A percentile compares a stretch with the other conserved stretches of the same genome.
phyloP scores from a whole-genome alignment of 2,888 invertebrate genomes.

The Pachliopta kotzebuea region DNA sequence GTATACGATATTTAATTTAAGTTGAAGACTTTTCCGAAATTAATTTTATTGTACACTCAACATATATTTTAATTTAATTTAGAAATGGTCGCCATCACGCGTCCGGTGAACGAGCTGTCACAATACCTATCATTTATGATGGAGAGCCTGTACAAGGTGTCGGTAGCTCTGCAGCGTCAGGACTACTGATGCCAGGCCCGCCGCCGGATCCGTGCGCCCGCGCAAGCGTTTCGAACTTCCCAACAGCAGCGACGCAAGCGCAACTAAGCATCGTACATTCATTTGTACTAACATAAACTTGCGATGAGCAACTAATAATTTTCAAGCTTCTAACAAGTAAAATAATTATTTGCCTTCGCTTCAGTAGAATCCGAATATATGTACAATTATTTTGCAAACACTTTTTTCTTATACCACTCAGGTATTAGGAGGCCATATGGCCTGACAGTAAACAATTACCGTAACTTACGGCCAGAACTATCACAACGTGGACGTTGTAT shows the following conservation, averaged over 20 bases:
- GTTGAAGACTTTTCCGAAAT: too few species aligned
- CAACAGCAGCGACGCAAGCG: not conserved
- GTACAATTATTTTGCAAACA: too few species aligned
- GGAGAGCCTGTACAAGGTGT: conserved; percentile 75
- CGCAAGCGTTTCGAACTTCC: not conserved
- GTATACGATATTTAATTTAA: too few species aligned
- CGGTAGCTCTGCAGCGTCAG: conserved; percentile 66
- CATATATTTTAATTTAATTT: conserved; percentile 25
- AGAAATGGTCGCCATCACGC: conserved; percentile 76
- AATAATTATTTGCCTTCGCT: too few species aligned
- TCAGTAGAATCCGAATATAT: too few species aligned
- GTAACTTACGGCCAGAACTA: too few species aligned
- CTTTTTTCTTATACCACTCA: too few species aligned
- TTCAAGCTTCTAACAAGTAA: too few species aligned
- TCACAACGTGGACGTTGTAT: too few species aligned
- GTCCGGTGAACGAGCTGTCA: conserved; percentile 70
- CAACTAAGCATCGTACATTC: not conserved
- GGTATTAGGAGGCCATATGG: too few species aligned
- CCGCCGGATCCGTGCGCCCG: conserved; percentile 10
- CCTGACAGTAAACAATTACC: too few species aligned
- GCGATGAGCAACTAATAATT: not conserved
- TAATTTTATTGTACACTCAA: not conserved
- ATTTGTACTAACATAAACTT: not conserved
- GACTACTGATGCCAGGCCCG: conserved; percentile 48
- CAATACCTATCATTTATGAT: conserved; percentile 74